Conservation (phyloP, 1,140 invertebrate species). For the Nephila pilipes region DNA sequence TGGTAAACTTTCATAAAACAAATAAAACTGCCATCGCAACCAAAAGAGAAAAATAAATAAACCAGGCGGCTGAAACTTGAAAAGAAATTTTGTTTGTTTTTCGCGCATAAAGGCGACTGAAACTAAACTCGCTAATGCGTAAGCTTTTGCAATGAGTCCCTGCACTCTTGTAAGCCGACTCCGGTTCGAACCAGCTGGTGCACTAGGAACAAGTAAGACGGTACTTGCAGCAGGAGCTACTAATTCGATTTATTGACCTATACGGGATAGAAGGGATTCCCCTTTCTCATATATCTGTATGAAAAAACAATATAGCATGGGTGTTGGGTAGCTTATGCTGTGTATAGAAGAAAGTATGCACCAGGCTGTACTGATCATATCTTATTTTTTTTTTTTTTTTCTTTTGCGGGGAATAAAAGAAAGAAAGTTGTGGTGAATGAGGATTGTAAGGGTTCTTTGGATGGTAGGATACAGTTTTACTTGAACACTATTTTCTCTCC, state of each 20-base stretch:
- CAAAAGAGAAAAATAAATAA: constrained; percentile 57
- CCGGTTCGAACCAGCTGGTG: constrained; percentile 51
- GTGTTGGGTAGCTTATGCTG: background rate
- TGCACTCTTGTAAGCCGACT: constrained; percentile 42
- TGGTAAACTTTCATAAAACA: background rate
- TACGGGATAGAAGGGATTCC: constrained; percentile 1
- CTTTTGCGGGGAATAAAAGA: background rate
- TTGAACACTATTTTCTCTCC: no score
- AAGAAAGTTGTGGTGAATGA: constrained; percentile 4
- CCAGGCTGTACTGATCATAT: constrained; percentile 4
- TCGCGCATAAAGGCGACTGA: constrained; percentile 42
- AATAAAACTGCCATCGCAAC: background rate
- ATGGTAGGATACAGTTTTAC: background rate
- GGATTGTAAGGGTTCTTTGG: background rate
- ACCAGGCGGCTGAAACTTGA: constrained; percentile 22
- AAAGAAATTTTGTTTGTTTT: constrained; percentile 60
- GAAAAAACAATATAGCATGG: constrained; percentile 45
- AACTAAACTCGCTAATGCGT: constrained; percentile 51
- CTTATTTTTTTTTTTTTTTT: background rate
- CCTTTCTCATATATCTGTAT: constrained; percentile 17
- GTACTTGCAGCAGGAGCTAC: constrained; percentile 23
- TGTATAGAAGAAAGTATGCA: constrained; percentile 24
- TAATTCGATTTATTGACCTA: constrained; percentile 72
- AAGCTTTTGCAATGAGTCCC: background rate
- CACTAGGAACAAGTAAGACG: constrained; percentile 19